These are phyloP conservation scores for Mormyrus lacerda DNA, from an alignment of 2,113 vertebrate genomes.

Conservation along the genomic window DNA sequence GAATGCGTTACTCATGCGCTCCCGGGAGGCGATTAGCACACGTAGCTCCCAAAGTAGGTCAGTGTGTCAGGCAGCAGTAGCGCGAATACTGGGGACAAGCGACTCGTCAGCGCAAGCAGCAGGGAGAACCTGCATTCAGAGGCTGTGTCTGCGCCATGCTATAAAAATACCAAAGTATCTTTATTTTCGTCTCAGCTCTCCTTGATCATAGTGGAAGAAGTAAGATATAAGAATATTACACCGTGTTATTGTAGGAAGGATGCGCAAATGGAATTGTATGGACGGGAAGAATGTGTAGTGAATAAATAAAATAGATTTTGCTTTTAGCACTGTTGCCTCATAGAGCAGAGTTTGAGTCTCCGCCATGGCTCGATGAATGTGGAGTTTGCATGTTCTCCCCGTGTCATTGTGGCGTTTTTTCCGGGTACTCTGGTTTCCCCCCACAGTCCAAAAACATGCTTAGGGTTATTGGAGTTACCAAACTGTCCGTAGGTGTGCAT, in stretches of 20 bases:
- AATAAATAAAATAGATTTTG: neutral
- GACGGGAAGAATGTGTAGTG: neutral
- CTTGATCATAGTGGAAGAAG: neutral
- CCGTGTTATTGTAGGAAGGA: neutral
- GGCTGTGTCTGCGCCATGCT: neutral
- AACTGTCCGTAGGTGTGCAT: too few relatives aligned
- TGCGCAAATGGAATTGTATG: neutral
- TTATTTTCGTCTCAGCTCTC: neutral
- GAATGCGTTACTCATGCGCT: neutral
- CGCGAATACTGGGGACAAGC: neutral
- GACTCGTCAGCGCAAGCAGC: neutral
- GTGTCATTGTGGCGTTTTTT: neutral
- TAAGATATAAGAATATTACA: neutral
- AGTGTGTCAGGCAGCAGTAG: conserved; percentile 46
- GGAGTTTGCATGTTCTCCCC: neutral
- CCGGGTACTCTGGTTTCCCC: neutral
- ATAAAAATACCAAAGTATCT: neutral
- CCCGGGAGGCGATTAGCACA: neutral
- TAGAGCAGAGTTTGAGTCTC: neutral
- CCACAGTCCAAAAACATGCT: neutral
- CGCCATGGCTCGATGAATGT: neutral
- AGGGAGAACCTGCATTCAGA: neutral
- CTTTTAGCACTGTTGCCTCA: neutral
- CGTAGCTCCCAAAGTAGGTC: conserved; percentile 45
- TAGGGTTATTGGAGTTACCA: too few relatives aligned